A percentile compares a stretch with the other conserved stretches of the same genome.
Conservation (phyloP, 2,888 invertebrate species). For the Eledona agricola region DNA sequence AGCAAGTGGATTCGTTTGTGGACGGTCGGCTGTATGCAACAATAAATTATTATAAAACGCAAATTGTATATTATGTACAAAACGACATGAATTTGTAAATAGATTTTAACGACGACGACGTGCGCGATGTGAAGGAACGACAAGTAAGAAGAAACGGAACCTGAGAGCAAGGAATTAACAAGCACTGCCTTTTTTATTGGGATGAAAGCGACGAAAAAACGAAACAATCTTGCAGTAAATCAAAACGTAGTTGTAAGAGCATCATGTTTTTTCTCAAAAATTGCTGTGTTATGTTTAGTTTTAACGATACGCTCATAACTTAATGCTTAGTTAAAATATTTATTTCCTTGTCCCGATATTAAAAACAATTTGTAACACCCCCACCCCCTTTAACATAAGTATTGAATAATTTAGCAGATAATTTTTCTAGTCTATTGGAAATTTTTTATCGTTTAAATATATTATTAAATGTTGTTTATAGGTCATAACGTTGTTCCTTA, state of each 20-base stretch:
- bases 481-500: slow-evolving; percentile 52
- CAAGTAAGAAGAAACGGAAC: slow-evolving; percentile 15
- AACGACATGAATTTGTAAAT: slow-evolving; percentile 29
- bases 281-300: slow-evolving; percentile 54
- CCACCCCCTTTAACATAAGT: slow-evolving; percentile 45
- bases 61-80: slow-evolving; percentile 46
- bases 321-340: slow-evolving; percentile 52
- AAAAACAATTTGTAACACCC: slow-evolving; percentile 46
- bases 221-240: slow-evolving; percentile 38
- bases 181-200: slow-evolving; percentile 34
- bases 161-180: slow-evolving; percentile 31
- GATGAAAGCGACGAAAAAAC: slow-evolving; percentile 7
- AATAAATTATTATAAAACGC: slow-evolving; percentile 42
- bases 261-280: slow-evolving; percentile 43
- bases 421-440: slow-evolving; percentile 57
- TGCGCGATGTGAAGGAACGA: too few relatives aligned
- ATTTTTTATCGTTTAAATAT: slow-evolving; percentile 53
- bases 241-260: slow-evolving; percentile 29
- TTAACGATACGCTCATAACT: slow-evolving; percentile 51
- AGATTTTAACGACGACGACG: slow-evolving; percentile 44
- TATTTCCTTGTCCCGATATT: slow-evolving; percentile 51
- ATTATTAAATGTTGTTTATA: slow-evolving; percentile 47
- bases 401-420: slow-evolving; percentile 53
- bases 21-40: slow-evolving; percentile 41
- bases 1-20: slow-evolving; percentile 10